phyloP scores from a whole-genome alignment of 2,888 invertebrate species.

The Euclidia mi region DNA sequence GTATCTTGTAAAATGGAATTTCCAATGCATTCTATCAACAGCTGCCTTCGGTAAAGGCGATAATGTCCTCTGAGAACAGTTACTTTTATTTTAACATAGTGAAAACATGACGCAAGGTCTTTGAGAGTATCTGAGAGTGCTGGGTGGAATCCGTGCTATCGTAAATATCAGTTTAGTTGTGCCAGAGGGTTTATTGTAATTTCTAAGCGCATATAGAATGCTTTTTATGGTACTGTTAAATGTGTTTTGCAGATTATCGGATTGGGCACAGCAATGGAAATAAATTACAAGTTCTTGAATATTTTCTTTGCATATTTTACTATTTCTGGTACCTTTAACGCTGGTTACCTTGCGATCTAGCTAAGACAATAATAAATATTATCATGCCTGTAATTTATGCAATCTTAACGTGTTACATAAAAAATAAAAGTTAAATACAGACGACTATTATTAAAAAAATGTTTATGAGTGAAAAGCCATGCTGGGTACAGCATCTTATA shows the following conservation, averaged over 20 bases:
- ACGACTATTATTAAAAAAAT: too few species aligned
- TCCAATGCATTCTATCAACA: constrained; percentile 33
- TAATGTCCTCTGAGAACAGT: constrained; percentile 41
- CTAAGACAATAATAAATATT: too few species aligned
- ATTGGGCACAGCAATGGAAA: background rate
- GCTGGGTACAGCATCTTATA: too few species aligned
- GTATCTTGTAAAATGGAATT: constrained; percentile 20
- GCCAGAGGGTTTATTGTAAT: constrained; percentile 35
- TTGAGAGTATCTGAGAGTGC: constrained; percentile 7
- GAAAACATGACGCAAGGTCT: constrained; percentile 46
- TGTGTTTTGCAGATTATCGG: constrained; percentile 21
- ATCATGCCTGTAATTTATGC: too few species aligned
- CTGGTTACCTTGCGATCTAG: too few species aligned
- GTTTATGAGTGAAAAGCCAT: too few species aligned
- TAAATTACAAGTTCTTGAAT: too few species aligned
- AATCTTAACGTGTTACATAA: too few species aligned
- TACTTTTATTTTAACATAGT: constrained; percentile 62
- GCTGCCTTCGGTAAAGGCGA: constrained; percentile 5
- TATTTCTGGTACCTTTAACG: too few species aligned
- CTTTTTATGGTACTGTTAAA: constrained; percentile 43
- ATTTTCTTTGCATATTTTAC: too few species aligned
- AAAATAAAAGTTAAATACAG: too few species aligned
- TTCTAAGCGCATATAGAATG: constrained; percentile 32
- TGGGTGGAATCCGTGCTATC: constrained; percentile 44
- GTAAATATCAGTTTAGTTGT: constrained; percentile 57